phyloP scores from a whole-genome alignment of 2,113 vertebrate genomes.

The Cephalophus harveyi region DNA sequence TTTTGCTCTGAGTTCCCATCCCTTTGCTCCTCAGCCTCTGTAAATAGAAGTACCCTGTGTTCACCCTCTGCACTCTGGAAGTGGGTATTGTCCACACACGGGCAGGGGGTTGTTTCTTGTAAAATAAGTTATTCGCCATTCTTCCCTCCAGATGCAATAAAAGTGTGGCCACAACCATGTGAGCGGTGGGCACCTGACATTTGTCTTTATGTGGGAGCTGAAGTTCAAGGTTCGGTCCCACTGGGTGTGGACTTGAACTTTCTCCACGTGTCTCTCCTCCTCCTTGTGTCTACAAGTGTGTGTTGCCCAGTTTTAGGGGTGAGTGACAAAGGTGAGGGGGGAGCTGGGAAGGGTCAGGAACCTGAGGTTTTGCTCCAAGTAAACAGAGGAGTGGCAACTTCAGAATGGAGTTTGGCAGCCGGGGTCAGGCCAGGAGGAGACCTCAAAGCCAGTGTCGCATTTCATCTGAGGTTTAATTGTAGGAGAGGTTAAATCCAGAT shows the following conservation, averaged over 20 bases:
- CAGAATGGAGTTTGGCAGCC: neutral
- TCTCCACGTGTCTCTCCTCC: neutral
- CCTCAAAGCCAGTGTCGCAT: neutral
- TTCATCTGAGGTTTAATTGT: neutral
- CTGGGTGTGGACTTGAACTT: neutral
- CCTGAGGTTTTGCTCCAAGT: neutral
- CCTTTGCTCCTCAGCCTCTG: neutral
- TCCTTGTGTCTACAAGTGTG: neutral
- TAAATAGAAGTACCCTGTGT: neutral
- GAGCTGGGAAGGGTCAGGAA: neutral
- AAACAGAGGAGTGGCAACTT: neutral
- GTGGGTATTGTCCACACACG: neutral
- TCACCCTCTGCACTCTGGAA: neutral
- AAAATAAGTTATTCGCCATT: constrained; percentile 21
- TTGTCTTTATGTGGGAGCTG: neutral
- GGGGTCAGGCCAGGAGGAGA: neutral
- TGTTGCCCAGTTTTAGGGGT: neutral
- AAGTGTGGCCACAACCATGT: neutral
- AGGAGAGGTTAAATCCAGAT: neutral
- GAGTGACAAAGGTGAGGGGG: neutral
- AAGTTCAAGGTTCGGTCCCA: neutral
- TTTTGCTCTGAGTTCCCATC: neutral
- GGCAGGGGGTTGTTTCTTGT: neutral
- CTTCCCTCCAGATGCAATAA: constrained; percentile 43
- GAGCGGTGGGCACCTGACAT: neutral